Conservation (phyloP, 2,888 invertebrate species). For the Cistogaster globosa region DNA sequence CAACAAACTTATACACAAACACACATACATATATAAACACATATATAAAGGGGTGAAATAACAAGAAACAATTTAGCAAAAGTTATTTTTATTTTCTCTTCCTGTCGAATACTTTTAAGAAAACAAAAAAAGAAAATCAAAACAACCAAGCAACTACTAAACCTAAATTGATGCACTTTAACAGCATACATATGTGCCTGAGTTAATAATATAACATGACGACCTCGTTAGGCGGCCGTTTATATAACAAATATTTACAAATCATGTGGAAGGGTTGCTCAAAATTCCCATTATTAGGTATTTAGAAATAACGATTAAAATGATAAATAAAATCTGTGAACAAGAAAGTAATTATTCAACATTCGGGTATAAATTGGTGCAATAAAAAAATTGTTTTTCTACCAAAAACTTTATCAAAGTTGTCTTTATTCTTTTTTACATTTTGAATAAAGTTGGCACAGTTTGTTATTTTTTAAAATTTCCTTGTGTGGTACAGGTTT, state of each 20-base stretch:
- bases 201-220: conserved; percentile 8
- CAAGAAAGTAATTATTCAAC: too few relatives aligned
- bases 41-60: conserved; percentile 31
- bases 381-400: too few relatives aligned
- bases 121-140: conserved; percentile 16
- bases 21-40: not conserved
- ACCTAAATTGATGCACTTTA: conserved; percentile 64
- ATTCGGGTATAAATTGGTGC: too few relatives aligned
- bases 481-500: too few relatives aligned
- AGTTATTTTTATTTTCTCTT: conserved; percentile 64
- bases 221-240: not conserved
- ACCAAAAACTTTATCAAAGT: too few relatives aligned
- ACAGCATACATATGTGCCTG: conserved; percentile 33
- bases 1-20: not conserved
- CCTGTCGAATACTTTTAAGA: conserved; percentile 46
- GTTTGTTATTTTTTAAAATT: too few relatives aligned
- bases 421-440: too few relatives aligned
- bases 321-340: too few relatives aligned
- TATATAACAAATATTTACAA: not conserved
- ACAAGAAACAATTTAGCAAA: conserved; percentile 66
- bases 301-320: too few relatives aligned
- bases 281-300: too few relatives aligned
- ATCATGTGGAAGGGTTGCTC: not conserved
- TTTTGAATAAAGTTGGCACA: too few relatives aligned
- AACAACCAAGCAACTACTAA: conserved; percentile 23